phyloP scores from a whole-genome alignment of 2,113 vertebrate species.

The Amphiprion ocellaris region DNA sequence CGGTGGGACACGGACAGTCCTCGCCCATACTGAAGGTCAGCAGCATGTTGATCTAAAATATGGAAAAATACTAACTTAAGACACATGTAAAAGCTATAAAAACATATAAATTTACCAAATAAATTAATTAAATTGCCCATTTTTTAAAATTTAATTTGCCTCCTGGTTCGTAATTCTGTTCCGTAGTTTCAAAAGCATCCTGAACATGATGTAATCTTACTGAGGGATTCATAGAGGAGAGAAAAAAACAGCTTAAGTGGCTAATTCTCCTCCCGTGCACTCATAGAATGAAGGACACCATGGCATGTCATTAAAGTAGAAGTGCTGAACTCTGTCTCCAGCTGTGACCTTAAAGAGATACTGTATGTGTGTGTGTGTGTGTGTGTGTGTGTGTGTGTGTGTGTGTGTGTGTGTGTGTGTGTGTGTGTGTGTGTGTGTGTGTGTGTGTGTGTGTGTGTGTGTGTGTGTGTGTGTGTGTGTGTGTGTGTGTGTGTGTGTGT shows the following conservation, averaged over 20 bases:
- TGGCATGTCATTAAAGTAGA: constrained; percentile 56
- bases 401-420: too few species aligned
- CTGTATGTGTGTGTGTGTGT: constrained; percentile 12
- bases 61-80: constrained; percentile 21
- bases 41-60: constrained; percentile 96
- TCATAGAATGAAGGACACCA: constrained; percentile 35
- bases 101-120: not conserved
- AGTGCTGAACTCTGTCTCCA: constrained; percentile 53
- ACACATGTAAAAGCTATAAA: not conserved
- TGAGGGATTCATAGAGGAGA: constrained; percentile 2
- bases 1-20: constrained; percentile 94
- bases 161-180: not conserved
- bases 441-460: not conserved
- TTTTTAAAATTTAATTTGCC: not conserved
- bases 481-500: too few species aligned
- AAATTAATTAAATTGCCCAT: not conserved
- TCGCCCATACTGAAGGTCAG: constrained; percentile 96
- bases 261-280: constrained; percentile 23
- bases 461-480: too few species aligned
- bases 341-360: constrained; percentile 53
- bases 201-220: constrained; percentile 2
- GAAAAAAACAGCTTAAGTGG: constrained; percentile 8
- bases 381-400: too few species aligned
- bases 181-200: constrained; percentile 1
- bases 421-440: too few species aligned